phyloP scores from a whole-genome alignment of 2,113 vertebrate genomes.

The Mormyrus iriodes region DNA sequence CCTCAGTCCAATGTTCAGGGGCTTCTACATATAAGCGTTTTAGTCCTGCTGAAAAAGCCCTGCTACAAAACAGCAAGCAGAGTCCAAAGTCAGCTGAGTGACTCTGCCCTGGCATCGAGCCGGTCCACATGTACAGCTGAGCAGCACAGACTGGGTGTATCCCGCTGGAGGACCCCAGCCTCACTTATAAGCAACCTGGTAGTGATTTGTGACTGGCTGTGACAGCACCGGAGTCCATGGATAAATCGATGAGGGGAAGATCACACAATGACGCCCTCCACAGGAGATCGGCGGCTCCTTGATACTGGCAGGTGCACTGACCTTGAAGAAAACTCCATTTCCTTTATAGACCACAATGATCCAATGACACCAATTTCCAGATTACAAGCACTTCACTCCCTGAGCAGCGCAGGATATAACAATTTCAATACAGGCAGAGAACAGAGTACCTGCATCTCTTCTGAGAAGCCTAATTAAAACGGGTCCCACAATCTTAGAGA shows the following conservation, averaged over 20 bases:
- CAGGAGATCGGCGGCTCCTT: constrained; percentile 51
- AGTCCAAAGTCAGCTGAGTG: neutral
- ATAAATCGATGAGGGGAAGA: constrained; percentile 44
- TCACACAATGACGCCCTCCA: constrained; percentile 42
- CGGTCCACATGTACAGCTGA: neutral
- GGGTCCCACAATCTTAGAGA: constrained; percentile 37
- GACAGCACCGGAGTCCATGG: neutral
- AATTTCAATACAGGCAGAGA: constrained; percentile 40
- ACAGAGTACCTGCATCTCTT: constrained; percentile 44
- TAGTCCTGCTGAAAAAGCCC: neutral
- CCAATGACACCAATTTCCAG: constrained; percentile 49
- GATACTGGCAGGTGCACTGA: constrained; percentile 62
- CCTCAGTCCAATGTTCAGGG: too few relatives aligned
- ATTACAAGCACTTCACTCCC: constrained; percentile 52
- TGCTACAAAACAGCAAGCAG: neutral
- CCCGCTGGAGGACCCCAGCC: neutral
- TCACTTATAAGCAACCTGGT: neutral
- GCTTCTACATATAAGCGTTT: neutral
- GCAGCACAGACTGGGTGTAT: neutral
- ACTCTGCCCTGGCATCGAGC: neutral
- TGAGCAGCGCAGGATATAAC: constrained; percentile 50
- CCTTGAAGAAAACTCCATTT: constrained; percentile 68
- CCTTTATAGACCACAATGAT: constrained; percentile 48
- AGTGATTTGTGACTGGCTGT: neutral
- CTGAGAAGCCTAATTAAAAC: constrained; percentile 60